These are phyloP conservation scores for Drosophila sp. DNA, from an alignment of 1,140 invertebrate genomes.

Conservation along the genomic window DNA sequence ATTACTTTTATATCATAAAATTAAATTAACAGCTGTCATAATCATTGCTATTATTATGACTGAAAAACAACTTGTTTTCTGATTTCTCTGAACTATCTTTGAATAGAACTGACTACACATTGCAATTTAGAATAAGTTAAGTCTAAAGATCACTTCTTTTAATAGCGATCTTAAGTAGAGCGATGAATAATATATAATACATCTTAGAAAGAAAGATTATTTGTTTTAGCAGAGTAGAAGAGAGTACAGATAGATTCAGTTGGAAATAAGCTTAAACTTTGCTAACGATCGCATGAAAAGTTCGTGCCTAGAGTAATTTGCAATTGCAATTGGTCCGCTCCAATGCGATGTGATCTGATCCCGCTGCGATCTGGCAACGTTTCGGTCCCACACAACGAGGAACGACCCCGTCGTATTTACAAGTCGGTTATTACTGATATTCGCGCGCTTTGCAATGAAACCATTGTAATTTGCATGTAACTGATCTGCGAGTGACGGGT, in stretches of 20 bases:
- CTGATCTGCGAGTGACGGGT: conserved; percentile 24
- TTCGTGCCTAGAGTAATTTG: conserved; percentile 42
- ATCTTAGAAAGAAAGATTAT: neutral
- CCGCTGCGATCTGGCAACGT: neutral
- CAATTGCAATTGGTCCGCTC: conserved; percentile 21
- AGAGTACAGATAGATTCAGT: neutral
- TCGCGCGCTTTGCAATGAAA: conserved; percentile 44
- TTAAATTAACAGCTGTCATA: too few species aligned
- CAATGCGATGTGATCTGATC: neutral
- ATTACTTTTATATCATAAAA: too few species aligned
- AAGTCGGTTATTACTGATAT: conserved; percentile 79
- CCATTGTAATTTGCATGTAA: conserved; percentile 80
- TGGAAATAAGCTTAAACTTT: neutral
- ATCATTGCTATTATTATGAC: too few species aligned
- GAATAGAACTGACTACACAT: too few species aligned
- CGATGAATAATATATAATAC: too few species aligned
- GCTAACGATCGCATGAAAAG: conserved; percentile 18
- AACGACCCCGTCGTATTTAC: conserved; percentile 46
- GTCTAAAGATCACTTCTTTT: too few species aligned
- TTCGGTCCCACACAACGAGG: conserved; percentile 41
- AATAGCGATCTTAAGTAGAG: too few species aligned
- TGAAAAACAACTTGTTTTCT: too few species aligned
- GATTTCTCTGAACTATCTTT: too few species aligned
- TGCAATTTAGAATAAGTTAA: too few species aligned
- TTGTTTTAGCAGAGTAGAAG: neutral